These are phyloP conservation scores for Phortica magna DNA, from an alignment of 2,888 invertebrate genomes.

Conservation along the genomic window DNA sequence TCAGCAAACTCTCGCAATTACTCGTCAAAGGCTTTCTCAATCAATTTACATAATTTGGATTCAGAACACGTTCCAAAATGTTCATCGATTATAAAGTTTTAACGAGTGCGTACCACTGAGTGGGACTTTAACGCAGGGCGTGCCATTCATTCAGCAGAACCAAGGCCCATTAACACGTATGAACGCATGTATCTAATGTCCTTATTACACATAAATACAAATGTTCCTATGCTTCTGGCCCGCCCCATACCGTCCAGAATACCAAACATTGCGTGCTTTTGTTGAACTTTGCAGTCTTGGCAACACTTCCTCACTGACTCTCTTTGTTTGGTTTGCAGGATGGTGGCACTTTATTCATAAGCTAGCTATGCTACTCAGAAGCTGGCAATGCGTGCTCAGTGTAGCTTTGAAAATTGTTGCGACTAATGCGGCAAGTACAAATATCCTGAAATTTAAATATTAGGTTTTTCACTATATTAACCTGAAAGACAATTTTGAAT, in stretches of 20 bases:
- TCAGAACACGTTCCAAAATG: constrained; percentile 58
- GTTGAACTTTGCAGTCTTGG: neutral
- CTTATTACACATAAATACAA: constrained; percentile 29
- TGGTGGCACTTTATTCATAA: neutral
- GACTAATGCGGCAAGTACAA: neutral
- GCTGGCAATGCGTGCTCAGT: neutral
- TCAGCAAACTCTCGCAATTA: neutral
- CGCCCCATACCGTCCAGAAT: neutral
- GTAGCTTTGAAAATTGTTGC: neutral
- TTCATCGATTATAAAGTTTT: constrained; percentile 73
- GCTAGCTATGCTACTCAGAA: neutral
- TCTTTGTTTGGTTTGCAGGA: neutral
- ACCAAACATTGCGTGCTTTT: constrained; percentile 1
- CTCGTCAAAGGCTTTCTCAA: neutral
- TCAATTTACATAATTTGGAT: constrained; percentile 50
- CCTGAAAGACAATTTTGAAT: too few relatives aligned
- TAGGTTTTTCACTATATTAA: too few relatives aligned
- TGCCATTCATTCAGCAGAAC: neutral
- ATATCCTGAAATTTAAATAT: neutral
- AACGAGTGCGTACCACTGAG: constrained; percentile 65
- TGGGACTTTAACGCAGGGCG: neutral
- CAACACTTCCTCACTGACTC: neutral
- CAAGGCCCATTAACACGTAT: constrained; percentile 62
- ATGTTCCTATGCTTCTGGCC: neutral
- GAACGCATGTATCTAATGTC: constrained; percentile 24